Conservation (phyloP, 2,797 vertebrate species). For the Sparidentex hasta region DNA sequence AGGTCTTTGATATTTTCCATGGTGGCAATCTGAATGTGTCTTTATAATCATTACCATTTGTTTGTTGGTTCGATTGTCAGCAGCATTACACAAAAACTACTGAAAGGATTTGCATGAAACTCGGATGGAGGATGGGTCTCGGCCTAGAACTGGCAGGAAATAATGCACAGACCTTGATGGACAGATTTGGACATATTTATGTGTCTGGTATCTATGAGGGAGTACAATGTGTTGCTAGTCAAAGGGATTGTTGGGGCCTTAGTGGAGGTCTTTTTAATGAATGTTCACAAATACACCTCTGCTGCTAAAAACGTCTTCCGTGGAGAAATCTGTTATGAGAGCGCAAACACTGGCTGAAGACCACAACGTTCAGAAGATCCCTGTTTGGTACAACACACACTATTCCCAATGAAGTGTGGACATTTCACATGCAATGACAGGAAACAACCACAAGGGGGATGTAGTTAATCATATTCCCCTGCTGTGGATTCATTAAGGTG, state of each 20-base stretch:
- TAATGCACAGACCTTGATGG: no score
- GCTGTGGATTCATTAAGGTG: neutral
- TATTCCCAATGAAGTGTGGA: accelerated
- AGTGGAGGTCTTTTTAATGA: no score
- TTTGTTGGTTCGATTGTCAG: no score
- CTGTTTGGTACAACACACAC: neutral
- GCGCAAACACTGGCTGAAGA: neutral
- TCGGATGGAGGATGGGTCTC: no score
- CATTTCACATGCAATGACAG: slow-evolving; percentile 22
- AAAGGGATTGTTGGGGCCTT: no score
- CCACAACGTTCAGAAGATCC: neutral
- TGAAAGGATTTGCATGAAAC: no score
- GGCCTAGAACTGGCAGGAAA: no score
- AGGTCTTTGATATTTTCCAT: neutral
- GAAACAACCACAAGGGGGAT: slow-evolving; percentile 52
- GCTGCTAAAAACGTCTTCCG: neutral
- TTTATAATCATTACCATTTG: neutral
- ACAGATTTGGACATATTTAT: no score
- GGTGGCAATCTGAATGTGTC: neutral
- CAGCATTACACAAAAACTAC: no score
- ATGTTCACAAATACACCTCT: neutral
- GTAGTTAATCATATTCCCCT: slow-evolving; percentile 15
- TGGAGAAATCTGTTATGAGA: neutral
- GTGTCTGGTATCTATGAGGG: no score
- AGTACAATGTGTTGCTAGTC: no score